A percentile compares a stretch with the other conserved stretches of the same genome.
phyloP scores from a whole-genome alignment of 2,888 invertebrate species.

The Norana najaformis region DNA sequence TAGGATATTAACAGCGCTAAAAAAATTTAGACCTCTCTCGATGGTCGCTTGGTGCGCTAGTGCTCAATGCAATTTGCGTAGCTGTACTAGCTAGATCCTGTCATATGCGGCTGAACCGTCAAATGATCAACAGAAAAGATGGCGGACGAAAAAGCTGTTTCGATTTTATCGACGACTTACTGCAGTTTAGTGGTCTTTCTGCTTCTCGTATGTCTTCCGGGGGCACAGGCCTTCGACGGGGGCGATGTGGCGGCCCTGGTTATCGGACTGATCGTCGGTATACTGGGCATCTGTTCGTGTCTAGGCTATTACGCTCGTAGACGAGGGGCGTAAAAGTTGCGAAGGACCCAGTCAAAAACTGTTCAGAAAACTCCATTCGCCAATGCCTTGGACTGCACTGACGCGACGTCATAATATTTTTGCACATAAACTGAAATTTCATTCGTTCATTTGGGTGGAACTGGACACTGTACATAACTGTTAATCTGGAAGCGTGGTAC shows the following conservation, averaged over 20 bases:
- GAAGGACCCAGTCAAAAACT: background rate
- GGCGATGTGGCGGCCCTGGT: slow-evolving; percentile 62
- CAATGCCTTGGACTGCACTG: slow-evolving; percentile 16
- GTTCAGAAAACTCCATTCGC: background rate
- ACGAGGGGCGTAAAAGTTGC: slow-evolving; percentile 43
- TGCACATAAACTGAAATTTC: background rate
- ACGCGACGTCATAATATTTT: background rate
- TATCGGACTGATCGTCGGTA: slow-evolving; percentile 61
- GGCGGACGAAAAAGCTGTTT: background rate
- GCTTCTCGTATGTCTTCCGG: slow-evolving; percentile 46
- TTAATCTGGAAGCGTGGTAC: background rate
- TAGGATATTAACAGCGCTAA: background rate
- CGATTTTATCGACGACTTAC: background rate
- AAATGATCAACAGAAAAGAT: slow-evolving; percentile 6
- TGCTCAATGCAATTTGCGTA: background rate
- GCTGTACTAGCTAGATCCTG: background rate
- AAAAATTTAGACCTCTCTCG: background rate
- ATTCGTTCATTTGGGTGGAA: background rate
- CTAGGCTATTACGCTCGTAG: slow-evolving; percentile 62
- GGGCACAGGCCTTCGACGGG: slow-evolving; percentile 60
- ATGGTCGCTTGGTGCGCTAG: slow-evolving; percentile 9
- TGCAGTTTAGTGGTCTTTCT: background rate
- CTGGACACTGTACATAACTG: background rate
- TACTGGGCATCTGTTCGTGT: slow-evolving; percentile 62
- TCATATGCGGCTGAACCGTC: background rate